A percentile compares a stretch with the other conserved stretches of the same genome.
These are phyloP conservation scores for Frankliniella fusca DNA, from an alignment of 2,888 invertebrate species.

Conservation along the genomic window DNA sequence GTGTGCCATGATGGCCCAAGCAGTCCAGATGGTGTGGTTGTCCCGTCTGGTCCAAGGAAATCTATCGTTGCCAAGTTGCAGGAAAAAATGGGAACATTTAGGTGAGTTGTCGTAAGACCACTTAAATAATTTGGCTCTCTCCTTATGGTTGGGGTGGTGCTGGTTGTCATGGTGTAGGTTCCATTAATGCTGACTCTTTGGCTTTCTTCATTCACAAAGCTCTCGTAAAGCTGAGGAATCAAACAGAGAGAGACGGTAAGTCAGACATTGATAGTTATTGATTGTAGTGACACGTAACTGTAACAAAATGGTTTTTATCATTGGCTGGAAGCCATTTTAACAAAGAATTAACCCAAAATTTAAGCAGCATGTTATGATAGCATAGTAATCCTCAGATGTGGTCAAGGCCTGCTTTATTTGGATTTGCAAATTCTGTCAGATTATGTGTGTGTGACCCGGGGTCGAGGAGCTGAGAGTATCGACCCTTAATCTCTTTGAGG, in stretches of 20 bases:
- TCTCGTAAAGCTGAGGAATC: not conserved
- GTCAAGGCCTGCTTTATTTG: too few species aligned
- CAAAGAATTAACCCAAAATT: not conserved
- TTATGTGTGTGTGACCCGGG: too few species aligned
- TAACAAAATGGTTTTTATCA: not conserved
- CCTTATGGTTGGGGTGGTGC: not conserved
- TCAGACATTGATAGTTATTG: not conserved
- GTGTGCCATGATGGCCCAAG: not conserved
- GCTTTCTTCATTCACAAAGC: not conserved
- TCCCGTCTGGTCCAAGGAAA: not conserved
- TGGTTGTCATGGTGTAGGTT: not conserved
- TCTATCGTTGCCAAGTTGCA: not conserved
- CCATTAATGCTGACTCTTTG: not conserved
- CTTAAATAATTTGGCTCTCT: too few species aligned
- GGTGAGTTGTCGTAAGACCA: not conserved
- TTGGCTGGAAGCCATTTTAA: not conserved
- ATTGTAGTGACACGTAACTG: not conserved
- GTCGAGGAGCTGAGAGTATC: too few species aligned
- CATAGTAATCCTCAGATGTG: too few species aligned
- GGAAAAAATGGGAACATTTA: slow-evolving; percentile 1
- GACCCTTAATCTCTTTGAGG: too few species aligned
- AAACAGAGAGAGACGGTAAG: not conserved
- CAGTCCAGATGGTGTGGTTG: not conserved
- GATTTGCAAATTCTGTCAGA: too few species aligned
- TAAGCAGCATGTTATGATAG: not conserved